Evolutionary conservation across 2,888 invertebrate species (phyloP), one percentile per base, ranked within the genome.

Genomic region (Acleris laterana): DNA sequence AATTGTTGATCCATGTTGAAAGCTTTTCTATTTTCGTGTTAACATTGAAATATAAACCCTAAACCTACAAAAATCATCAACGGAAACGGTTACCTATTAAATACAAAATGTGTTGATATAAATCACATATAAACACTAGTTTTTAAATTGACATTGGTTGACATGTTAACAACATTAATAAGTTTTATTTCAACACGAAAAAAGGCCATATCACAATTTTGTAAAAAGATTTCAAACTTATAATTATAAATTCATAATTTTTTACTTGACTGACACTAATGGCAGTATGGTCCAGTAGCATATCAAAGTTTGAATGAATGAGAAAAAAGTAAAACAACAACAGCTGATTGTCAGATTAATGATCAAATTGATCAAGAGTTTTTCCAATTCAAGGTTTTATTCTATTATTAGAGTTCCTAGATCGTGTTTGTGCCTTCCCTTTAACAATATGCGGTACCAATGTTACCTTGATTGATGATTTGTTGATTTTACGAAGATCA

Each of bases 1-100:
- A 88, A 90, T 62, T 83, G 79, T 73, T 84, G 82, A 38, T 90
- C 85, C 90, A 91, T 93, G 66, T 75, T 85, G 59, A 46, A 25
- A 25, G 63, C 28, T 59, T 69, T 66, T 17, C n/a, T 42, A 50
- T 25, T 25, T 50, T 19, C 0, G 1, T 16, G 16, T 16, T 53
- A 42, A 25, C 25, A 16, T 20, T 49, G 6, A 65, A 55, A 44
- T n/a, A 11, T 19, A 22, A 49, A 42, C 19, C 22, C 46, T 46
- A 53, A 13, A 42, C 2, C 19, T 57, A 28, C 28, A 25, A 17
- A 42, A 38, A 1, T 20, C 16, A 42, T 44, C 16, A 60, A 53
- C 49, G 42, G 46, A 42, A 50, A 44, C 42, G 22, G 3, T 22
- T 5, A 5, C 49, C 5, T 9, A 17, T 56, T 11, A 42, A 38